Evolutionary conservation across 2,888 invertebrate species (phyloP).

Genomic region (Apotomis turbidana): DNA sequence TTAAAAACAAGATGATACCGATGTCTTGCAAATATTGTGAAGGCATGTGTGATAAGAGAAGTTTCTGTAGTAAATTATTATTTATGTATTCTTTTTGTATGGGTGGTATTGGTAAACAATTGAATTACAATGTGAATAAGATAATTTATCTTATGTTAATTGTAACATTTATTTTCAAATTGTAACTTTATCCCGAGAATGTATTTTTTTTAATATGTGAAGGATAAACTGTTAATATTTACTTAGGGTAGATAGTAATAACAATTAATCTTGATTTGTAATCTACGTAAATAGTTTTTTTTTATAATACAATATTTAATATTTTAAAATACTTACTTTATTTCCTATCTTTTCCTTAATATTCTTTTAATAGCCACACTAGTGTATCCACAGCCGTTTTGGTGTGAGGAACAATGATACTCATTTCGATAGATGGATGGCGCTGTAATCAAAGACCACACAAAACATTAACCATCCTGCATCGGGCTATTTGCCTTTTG

Average conservation of each 20-base stretch:
- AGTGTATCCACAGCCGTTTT: no score
- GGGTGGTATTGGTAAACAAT: slow-evolving; percentile 11
- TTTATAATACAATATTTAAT: slow-evolving; percentile 35
- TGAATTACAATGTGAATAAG: slow-evolving; percentile 5
- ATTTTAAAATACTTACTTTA: slow-evolving; percentile 16
- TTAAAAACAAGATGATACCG: slow-evolving; percentile 82
- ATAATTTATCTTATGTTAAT: slow-evolving; percentile 16
- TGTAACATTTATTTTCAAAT: slow-evolving; percentile 1
- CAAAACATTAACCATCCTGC: no score
- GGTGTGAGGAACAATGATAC: no score
- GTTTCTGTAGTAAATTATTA: slow-evolving; percentile 12
- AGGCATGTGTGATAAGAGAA: slow-evolving; percentile 12
- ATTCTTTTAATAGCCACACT: no score
- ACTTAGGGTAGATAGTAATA: slow-evolving; percentile 46
- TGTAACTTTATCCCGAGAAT: slow-evolving; percentile 13
- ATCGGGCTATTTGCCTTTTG: no score
- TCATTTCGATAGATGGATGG: no score
- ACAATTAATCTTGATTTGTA: slow-evolving; percentile 14
- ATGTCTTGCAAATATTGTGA: slow-evolving; percentile 27
- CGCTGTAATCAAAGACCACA: no score
- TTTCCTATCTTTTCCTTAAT: neutral
- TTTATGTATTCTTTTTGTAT: slow-evolving; percentile 12
- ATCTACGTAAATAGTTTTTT: slow-evolving; percentile 23
- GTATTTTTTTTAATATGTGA: slow-evolving; percentile 22
- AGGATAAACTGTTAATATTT: slow-evolving; percentile 43